A percentile compares a stretch with the other conserved stretches of the same genome.
Conservation (phyloP, 92 coral and sea anemone genomes). For the Diadumene lineata region DNA sequence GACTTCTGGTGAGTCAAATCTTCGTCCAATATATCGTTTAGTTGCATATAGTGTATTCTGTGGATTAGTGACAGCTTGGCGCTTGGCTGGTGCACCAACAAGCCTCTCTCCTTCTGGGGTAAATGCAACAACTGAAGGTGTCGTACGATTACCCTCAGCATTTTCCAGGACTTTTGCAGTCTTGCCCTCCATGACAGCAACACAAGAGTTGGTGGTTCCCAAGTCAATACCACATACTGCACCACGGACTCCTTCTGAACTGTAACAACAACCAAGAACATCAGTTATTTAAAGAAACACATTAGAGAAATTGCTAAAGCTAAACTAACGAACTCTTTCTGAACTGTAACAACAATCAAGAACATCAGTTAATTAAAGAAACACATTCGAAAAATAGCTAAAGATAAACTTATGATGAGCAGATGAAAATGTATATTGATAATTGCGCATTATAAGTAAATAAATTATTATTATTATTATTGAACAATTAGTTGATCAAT, state of each 20-base stretch:
- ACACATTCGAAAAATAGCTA: too few species aligned
- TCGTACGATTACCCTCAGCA: conserved; percentile 93
- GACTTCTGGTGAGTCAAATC: conserved; percentile 84
- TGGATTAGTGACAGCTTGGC: conserved; percentile 98
- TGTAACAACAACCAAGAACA: conserved; percentile 32
- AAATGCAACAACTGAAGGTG: conserved; percentile 92
- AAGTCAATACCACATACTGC: conserved; percentile 98
- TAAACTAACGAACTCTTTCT: conserved; percentile 76
- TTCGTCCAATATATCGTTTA: conserved; percentile 92
- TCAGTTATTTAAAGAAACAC: too few species aligned
- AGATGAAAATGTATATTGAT: too few species aligned
- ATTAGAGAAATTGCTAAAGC: too few species aligned
- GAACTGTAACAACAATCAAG: conserved; percentile 53
- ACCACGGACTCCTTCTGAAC: conserved; percentile 82
- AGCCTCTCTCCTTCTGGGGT: conserved; percentile 86
- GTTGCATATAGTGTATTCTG: conserved; percentile 93
- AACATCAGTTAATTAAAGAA: too few species aligned
- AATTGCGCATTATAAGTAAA: too few species aligned
- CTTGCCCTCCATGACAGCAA: conserved; percentile 97
- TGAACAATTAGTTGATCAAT: too few species aligned
- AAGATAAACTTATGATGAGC: too few species aligned
- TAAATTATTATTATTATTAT: too few species aligned
- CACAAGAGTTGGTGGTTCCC: conserved; percentile 98
- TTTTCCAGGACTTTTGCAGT: conserved; percentile 91
- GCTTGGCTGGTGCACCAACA: conserved; percentile 97